Conservation (phyloP, 2,797 vertebrate species). For the Fundulus diaphanus region DNA sequence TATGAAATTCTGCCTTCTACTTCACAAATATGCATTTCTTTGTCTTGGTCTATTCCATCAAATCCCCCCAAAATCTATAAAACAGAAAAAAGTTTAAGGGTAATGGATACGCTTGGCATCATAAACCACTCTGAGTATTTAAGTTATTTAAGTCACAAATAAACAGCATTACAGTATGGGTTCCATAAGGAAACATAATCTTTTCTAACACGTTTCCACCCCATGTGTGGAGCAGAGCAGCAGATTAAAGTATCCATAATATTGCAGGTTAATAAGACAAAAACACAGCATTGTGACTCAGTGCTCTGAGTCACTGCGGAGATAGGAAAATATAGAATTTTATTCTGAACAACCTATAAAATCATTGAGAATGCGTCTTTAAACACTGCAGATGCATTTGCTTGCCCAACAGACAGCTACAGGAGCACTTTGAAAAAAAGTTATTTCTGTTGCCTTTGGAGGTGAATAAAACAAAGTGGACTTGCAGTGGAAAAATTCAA, state of each 20-base stretch:
- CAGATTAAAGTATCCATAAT: conserved; percentile 26
- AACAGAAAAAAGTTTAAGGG: background rate
- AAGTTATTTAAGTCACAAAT: background rate
- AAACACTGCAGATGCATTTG: conserved; percentile 25
- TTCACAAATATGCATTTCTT: background rate
- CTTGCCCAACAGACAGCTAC: conserved; percentile 15
- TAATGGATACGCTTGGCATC: background rate
- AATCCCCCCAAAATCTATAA: background rate
- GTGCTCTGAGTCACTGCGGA: conserved; percentile 25
- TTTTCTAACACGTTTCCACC: background rate
- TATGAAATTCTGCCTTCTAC: background rate
- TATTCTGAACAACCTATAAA: conserved; percentile 21
- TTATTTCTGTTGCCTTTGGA: too few relatives aligned
- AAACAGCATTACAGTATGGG: background rate
- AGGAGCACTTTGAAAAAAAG: too few relatives aligned
- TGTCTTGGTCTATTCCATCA: background rate
- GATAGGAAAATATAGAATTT: conserved; percentile 42
- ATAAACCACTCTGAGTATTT: background rate
- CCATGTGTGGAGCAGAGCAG: background rate
- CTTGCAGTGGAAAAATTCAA: too few relatives aligned
- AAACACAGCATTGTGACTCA: conserved; percentile 36
- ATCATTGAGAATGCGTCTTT: conserved; percentile 28
- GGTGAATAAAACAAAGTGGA: conserved; percentile 1
- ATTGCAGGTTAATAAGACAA: conserved; percentile 31
- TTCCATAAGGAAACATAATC: background rate